Evolutionary conservation across 2,113 vertebrate species (phyloP).

Genomic region (Todiramphus saurophagus): DNA sequence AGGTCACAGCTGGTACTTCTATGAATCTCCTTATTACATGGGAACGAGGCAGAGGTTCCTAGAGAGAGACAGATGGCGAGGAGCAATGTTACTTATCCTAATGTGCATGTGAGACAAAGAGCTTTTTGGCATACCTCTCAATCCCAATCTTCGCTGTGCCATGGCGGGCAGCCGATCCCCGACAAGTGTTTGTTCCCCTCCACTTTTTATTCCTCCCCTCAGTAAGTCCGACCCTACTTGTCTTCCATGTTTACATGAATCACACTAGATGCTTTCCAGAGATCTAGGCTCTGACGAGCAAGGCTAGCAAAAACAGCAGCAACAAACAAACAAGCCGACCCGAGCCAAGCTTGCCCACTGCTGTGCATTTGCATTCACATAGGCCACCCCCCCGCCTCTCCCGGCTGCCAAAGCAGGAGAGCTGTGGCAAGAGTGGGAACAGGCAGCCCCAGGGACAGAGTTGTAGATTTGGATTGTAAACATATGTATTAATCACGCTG

Average conservation of each 20-base stretch:
- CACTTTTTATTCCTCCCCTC: neutral
- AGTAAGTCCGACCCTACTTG: neutral
- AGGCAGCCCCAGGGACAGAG: neutral
- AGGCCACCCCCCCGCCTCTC: neutral
- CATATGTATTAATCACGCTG: neutral
- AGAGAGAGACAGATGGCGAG: conserved; percentile 65
- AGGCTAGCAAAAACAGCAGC: conserved; percentile 5
- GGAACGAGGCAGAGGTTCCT: conserved; percentile 58
- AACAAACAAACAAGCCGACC: neutral
- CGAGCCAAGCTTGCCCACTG: neutral
- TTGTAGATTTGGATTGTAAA: neutral
- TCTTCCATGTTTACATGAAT: neutral
- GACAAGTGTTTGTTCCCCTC: conserved; percentile 27
- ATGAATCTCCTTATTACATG: conserved; percentile 63
- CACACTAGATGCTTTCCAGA: neutral
- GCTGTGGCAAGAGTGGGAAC: neutral
- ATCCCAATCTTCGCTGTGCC: neutral
- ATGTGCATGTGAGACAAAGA: conserved; percentile 67
- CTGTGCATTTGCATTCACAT: neutral
- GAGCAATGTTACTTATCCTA: conserved; percentile 64
- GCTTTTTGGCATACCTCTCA: conserved; percentile 57
- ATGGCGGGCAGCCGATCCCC: neutral
- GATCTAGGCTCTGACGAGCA: conserved; percentile 17
- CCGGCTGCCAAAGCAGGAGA: neutral
- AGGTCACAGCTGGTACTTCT: conserved; percentile 65